phyloP scores from a whole-genome alignment of 1,140 invertebrate species.

The Halesus radiatus region DNA sequence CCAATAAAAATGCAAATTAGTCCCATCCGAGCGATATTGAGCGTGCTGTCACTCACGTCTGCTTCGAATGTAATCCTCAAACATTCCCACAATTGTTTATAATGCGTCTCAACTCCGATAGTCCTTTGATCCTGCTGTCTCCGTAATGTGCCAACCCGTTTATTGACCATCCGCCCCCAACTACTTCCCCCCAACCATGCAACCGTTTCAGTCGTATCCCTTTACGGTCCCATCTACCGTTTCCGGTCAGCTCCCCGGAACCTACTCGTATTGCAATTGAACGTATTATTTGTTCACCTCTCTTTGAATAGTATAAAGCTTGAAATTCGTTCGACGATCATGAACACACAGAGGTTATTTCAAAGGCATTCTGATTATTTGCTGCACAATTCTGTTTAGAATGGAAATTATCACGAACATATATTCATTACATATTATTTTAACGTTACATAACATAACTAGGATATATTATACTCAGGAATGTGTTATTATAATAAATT shows the following conservation, averaged over 20 bases:
- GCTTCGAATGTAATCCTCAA: neutral
- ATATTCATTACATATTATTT: too few species aligned
- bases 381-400: too few species aligned
- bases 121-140: conserved; percentile 18
- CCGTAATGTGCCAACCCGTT: conserved; percentile 29
- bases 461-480: too few species aligned
- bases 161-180: conserved; percentile 12
- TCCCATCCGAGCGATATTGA: too few species aligned
- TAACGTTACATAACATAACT: too few species aligned
- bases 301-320: too few species aligned
- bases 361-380: too few species aligned
- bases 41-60: neutral
- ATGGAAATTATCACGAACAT: too few species aligned
- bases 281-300: too few species aligned
- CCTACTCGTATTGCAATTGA: neutral
- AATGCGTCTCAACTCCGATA: conserved; percentile 13
- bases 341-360: too few species aligned
- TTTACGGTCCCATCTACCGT: conserved; percentile 24
- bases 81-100: conserved; percentile 17
- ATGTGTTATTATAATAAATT: too few species aligned
- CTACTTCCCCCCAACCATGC: neutral
- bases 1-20: neutral
- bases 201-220: neutral
- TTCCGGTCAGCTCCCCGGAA: conserved; percentile 10
- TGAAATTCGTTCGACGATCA: too few species aligned